Evolutionary conservation across 2,113 vertebrate species (phyloP), one percentile per base, ranked within the genome.

Genomic region (Hemichromis elongatus): DNA sequence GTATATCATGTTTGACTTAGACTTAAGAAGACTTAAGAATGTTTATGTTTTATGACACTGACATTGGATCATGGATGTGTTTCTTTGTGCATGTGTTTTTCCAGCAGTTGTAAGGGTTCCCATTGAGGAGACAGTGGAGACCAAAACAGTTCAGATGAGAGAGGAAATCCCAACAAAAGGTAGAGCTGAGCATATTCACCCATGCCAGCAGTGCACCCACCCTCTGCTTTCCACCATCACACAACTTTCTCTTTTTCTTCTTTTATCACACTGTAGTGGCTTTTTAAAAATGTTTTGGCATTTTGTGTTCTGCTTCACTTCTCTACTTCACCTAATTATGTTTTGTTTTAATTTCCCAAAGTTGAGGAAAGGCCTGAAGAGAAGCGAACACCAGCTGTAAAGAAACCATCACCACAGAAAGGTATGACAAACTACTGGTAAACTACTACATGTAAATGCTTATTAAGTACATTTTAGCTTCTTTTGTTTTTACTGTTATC

Each of bases 71-170:
- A 81, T 35, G 57, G 8, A 26, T 18, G 12, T 42, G n/a, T 42
- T 24, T 7, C 40, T 75, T 18, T 50, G 12, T 55, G 33, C 16
- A 2, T 90, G 66, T 89, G 12, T 85, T 18, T 75, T 84, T 80
- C 24, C 86, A 88, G 14, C 89, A 98, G 97, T 83, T 81, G 92
- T 88, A 94, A 97, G 95, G 88, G 88, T 95, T 73, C 86, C 93
- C 4, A 52, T 96, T 28, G 95, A 97, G 82, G 97, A 99, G 93
- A 94, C 94, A 45, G 82, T 98, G 55, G 96, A 96, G 94, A 96
- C 95, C 87, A 96, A 81, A 81, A 95, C 95, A 19, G 92, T 97
- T 61, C 95, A 94, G 85, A 95, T 94, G 94, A 97, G 96, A 95
- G 96, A 97, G 87, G 94, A 84, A 77, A 53, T 92, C 8, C 92